phyloP scores from a whole-genome alignment of 2,113 vertebrate genomes.

The Procavia capensis region DNA sequence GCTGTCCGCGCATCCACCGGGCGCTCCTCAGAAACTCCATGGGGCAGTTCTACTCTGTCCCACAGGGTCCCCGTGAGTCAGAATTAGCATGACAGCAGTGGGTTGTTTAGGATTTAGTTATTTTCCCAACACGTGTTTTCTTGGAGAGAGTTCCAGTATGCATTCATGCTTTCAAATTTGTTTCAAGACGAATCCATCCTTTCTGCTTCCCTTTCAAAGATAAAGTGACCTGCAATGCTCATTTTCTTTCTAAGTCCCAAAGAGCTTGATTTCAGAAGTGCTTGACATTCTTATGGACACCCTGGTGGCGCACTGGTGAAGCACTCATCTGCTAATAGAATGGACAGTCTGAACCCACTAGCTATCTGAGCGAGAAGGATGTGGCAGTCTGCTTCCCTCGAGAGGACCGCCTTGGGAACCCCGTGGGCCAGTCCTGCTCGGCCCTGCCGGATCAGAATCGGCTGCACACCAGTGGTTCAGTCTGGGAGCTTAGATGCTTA shows the following conservation, averaged over 20 bases:
- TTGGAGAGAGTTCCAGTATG: accelerated
- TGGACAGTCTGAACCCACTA: not conserved
- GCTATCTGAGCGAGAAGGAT: not conserved
- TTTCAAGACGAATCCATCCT: not conserved
- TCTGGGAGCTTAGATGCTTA: not conserved
- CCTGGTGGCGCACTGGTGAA: not conserved
- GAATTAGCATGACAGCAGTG: too few species aligned
- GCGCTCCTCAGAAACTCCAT: too few species aligned
- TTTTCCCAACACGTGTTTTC: not conserved
- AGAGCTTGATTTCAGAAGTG: not conserved
- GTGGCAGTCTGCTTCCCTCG: not conserved
- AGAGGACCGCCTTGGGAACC: not conserved
- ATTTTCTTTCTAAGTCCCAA: not conserved
- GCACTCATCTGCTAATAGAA: not conserved
- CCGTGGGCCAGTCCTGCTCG: not conserved
- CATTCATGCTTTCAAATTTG: accelerated
- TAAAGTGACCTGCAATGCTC: accelerated
- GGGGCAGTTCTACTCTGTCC: too few species aligned
- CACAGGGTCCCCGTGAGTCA: too few species aligned
- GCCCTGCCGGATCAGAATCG: not conserved
- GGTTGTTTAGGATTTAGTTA: not conserved
- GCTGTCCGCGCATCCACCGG: too few species aligned
- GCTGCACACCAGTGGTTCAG: too few species aligned
- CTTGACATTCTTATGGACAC: accelerated
- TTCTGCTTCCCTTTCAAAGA: not conserved